Conservation (phyloP, 2,888 invertebrate genomes). For the Agrotis clavis region DNA sequence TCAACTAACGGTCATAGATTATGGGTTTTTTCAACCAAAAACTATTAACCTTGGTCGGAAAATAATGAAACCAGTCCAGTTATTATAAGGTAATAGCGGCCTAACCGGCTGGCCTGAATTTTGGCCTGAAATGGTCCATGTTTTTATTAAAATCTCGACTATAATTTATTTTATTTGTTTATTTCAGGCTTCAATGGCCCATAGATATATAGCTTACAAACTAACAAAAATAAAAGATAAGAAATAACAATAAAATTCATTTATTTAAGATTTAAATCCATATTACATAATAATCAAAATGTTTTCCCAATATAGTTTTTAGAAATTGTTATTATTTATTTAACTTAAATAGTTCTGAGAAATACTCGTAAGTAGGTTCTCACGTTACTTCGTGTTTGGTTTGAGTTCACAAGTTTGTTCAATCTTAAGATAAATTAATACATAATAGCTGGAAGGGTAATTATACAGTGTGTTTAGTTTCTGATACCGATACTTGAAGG, state of each 20-base stretch:
- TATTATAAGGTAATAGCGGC: constrained; percentile 25
- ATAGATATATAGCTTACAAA: too few relatives aligned
- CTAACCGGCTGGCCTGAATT: constrained; percentile 4
- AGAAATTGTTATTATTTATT: constrained; percentile 5
- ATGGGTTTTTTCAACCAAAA: constrained; percentile 16
- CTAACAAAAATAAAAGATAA: too few relatives aligned
- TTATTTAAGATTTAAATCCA: too few relatives aligned
- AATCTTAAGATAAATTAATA: constrained; percentile 1
- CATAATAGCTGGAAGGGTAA: background rate
- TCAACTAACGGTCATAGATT: constrained; percentile 27
- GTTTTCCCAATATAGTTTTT: background rate
- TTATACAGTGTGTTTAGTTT: too few relatives aligned
- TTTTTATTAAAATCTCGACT: constrained; percentile 24
- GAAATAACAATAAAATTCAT: too few relatives aligned
- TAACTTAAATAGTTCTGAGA: constrained; percentile 1
- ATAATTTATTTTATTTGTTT: too few relatives aligned
- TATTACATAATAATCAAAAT: background rate
- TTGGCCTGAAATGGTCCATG: constrained; percentile 13
- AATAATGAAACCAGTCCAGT: constrained; percentile 26
- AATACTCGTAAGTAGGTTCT: background rate
- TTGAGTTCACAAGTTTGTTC: constrained; percentile 3
- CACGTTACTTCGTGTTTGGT: background rate
- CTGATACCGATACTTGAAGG: too few relatives aligned
- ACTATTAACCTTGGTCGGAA: constrained; percentile 34
- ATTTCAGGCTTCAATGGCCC: too few relatives aligned